Percentiles rank a stretch among this genome's conserved stretches.
phyloP scores from a whole-genome alignment of 2,888 invertebrate species.

The Drosophila barbarae region DNA sequence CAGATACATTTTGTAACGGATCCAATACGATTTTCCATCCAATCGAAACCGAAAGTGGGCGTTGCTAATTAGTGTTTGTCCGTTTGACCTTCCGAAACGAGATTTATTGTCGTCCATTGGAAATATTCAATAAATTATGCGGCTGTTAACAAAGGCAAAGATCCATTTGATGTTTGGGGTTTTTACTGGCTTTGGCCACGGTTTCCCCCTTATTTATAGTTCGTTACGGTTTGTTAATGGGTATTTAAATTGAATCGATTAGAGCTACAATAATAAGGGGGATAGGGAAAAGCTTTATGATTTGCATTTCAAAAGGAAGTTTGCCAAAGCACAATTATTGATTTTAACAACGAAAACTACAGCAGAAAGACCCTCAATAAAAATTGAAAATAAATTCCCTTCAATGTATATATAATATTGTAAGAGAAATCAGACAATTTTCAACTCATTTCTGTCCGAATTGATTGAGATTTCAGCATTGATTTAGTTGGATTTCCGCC shows the following conservation, averaged over 20 bases:
- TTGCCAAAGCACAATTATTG: not conserved
- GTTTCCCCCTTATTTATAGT: conserved; percentile 9
- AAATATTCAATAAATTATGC: conserved; percentile 22
- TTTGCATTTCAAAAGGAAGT: conserved; percentile 5
- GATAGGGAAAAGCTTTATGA: not conserved
- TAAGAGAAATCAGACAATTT: not conserved
- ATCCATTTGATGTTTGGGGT: not conserved
- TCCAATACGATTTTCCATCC: conserved; percentile 8
- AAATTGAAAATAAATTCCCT: not conserved
- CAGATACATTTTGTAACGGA: conserved; percentile 29
- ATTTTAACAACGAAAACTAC: not conserved
- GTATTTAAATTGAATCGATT: conserved; percentile 58
- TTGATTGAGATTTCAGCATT: conserved; percentile 31
- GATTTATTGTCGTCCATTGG: conserved; percentile 36
- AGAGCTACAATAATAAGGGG: not conserved
- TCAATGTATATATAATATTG: not conserved
- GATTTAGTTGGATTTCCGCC: conserved; percentile 36
- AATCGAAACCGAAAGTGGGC: conserved; percentile 53
- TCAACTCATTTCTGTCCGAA: conserved; percentile 11
- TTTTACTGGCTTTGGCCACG: not conserved
- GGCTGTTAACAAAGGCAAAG: not conserved
- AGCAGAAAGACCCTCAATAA: not conserved
- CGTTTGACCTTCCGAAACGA: conserved; percentile 50
- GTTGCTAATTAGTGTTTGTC: conserved; percentile 54
- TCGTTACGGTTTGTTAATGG: conserved; percentile 50